These are phyloP conservation scores for Pseudocheirus occidentalis DNA, from an alignment of 2,797 vertebrate genomes.

Conservation along the genomic window DNA sequence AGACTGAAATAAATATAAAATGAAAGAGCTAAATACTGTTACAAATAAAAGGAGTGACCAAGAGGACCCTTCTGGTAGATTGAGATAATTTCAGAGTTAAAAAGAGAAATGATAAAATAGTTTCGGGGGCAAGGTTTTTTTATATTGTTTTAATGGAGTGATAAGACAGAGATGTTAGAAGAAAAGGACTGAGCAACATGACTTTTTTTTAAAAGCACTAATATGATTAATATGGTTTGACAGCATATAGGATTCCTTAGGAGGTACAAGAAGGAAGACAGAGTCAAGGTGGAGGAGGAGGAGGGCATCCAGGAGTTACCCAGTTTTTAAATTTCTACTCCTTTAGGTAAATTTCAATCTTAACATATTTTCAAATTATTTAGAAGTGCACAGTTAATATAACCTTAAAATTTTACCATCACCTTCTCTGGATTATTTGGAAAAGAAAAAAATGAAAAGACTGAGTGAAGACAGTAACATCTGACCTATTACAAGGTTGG, in stretches of 20 bases:
- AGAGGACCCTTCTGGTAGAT: background rate
- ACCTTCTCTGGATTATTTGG: slow-evolving; percentile 46
- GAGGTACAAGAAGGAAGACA: background rate
- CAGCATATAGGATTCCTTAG: background rate
- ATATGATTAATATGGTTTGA: background rate
- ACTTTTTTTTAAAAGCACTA: background rate
- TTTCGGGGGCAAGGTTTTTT: background rate
- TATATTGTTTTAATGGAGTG: background rate
- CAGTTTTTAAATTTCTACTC: slow-evolving; percentile 17
- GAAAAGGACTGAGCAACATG: background rate
- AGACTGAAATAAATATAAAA: background rate
- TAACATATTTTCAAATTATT: slow-evolving; percentile 40
- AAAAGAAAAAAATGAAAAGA: slow-evolving; percentile 58
- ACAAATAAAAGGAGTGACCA: background rate
- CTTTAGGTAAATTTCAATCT: slow-evolving; percentile 46
- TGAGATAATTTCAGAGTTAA: background rate
- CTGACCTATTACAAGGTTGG: slow-evolving; percentile 69
- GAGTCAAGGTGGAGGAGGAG: background rate
- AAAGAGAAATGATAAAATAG: background rate
- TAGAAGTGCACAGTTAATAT: slow-evolving; percentile 48
- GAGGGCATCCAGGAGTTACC: background rate
- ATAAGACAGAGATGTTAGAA: background rate
- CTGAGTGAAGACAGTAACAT: slow-evolving; percentile 65
- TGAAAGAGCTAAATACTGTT: background rate
- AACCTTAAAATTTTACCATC: slow-evolving; percentile 52